Conservation (phyloP, 1,140 invertebrate species). For the Cephus cinctus region DNA sequence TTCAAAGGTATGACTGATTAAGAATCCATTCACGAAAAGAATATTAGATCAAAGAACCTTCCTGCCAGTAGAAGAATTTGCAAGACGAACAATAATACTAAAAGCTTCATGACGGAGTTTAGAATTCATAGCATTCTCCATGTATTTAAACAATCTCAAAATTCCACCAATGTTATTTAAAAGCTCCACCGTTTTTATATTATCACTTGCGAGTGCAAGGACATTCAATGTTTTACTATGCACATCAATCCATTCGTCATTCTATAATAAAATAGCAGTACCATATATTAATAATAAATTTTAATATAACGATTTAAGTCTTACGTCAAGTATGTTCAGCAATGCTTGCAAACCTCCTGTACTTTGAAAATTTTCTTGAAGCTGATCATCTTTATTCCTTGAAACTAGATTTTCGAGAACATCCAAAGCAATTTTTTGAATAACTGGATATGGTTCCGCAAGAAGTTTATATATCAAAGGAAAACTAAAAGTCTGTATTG, state of each 20-base stretch:
- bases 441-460: slow-evolving; percentile 32
- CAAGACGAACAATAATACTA: slow-evolving; percentile 28
- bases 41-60: slow-evolving; percentile 32
- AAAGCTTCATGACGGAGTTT: slow-evolving; percentile 22
- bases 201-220: slow-evolving; percentile 27
- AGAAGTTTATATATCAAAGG: slow-evolving; percentile 33
- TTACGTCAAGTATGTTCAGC: slow-evolving; percentile 43
- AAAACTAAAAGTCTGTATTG: slow-evolving; percentile 34
- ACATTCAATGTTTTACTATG: slow-evolving; percentile 29
- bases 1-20: neutral
- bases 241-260: slow-evolving; percentile 37
- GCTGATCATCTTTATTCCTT: slow-evolving; percentile 29
- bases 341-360: slow-evolving; percentile 33
- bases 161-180: slow-evolving; percentile 27
- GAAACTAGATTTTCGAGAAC: slow-evolving; percentile 31
- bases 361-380: slow-evolving; percentile 39
- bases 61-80: slow-evolving; percentile 26
- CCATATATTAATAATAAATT: neutral
- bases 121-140: slow-evolving; percentile 20
- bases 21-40: neutral
- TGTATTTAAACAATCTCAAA: slow-evolving; percentile 29
- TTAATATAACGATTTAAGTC: slow-evolving; percentile 3
- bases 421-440: slow-evolving; percentile 36
- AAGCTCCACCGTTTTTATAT: slow-evolving; percentile 28
- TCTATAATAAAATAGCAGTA: slow-evolving; percentile 21